A percentile compares a stretch with the other conserved stretches of the same genome.
phyloP scores from a whole-genome alignment of 92 coral and sea anemone species.

The Meandrina meandrites region DNA sequence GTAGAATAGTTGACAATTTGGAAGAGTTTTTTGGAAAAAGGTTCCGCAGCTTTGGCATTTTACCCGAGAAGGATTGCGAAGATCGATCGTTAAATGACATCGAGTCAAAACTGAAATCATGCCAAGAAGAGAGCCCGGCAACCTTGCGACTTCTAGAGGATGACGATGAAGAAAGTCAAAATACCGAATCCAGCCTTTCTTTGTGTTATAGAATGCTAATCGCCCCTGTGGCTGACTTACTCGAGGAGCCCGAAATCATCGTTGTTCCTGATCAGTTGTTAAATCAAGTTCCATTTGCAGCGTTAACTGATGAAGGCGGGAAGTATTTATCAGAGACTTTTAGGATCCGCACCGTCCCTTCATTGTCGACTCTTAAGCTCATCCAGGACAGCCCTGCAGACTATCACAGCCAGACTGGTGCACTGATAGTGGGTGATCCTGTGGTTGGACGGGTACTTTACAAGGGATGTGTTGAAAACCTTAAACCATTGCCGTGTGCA shows the following conservation, averaged over 20 bases:
- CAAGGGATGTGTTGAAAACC: neutral
- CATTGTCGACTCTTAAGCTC: neutral
- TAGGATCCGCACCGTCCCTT: neutral
- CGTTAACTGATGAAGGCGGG: neutral
- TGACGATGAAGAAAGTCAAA: neutral
- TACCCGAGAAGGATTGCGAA: neutral
- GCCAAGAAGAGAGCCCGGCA: neutral
- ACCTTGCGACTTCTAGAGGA: neutral
- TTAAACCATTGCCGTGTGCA: neutral
- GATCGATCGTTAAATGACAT: neutral
- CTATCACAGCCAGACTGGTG: neutral
- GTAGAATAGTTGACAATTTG: neutral
- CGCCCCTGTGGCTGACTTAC: neutral
- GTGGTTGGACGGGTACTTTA: neutral
- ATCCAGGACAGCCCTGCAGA: neutral
- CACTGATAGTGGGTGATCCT: conserved; percentile 4
- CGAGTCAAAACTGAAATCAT: neutral
- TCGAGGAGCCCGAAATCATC: neutral
- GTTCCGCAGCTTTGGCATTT: neutral
- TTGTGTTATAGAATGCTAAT: neutral
- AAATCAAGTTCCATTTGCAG: neutral
- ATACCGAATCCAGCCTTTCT: neutral
- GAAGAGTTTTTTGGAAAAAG: neutral
- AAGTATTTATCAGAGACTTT: neutral
- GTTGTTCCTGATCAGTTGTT: neutral